Evolutionary conservation across 2,888 invertebrate species (phyloP).

Genomic region (Candidula unifasciata): DNA sequence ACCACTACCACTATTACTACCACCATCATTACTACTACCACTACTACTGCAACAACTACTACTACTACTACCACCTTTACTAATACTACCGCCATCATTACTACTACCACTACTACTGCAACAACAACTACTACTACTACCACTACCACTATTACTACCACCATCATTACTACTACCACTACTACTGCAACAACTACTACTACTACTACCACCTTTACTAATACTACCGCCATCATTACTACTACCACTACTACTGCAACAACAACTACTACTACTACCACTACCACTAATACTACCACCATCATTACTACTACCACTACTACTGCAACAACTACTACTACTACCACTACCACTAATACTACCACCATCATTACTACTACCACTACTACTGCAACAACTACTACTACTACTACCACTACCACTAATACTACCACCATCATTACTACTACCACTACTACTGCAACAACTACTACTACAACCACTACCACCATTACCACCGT

Average conservation of each 20-base stretch:
- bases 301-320: constrained; percentile 8
- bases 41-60: neutral
- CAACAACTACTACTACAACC: too few species aligned
- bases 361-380: neutral
- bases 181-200: neutral
- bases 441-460: constrained; percentile 16
- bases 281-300: neutral
- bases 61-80: neutral
- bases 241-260: too few species aligned
- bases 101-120: neutral
- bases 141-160: neutral
- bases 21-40: neutral
- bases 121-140: neutral
- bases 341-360: constrained; percentile 6
- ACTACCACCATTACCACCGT: too few species aligned
- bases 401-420: constrained; percentile 12
- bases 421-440: constrained; percentile 17
- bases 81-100: neutral
- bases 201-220: too few species aligned
- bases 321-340: neutral
- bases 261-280: neutral
- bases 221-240: too few species aligned
- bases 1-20: neutral
- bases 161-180: neutral
- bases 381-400: neutral